These are phyloP conservation scores for Mobula hypostoma DNA, from an alignment of 2,113 vertebrate species.

Conservation along the genomic window DNA sequence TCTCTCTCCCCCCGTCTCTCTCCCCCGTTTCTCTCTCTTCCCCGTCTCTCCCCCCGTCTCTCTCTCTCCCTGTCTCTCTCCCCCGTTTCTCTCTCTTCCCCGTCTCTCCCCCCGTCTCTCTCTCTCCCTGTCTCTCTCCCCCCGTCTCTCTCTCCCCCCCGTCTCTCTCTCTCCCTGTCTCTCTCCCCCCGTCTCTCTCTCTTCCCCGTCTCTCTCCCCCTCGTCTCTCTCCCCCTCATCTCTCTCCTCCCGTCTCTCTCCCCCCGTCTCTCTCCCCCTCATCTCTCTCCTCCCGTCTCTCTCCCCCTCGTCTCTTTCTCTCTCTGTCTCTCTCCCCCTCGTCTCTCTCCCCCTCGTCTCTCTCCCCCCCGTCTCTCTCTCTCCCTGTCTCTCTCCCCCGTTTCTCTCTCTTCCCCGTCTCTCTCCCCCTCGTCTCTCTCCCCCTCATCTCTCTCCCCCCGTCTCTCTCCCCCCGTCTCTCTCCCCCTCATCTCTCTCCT, in stretches of 20 bases:
- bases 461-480: background rate
- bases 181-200: background rate
- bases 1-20: conserved; percentile 36
- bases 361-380: background rate
- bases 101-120: conserved; percentile 39
- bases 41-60: conserved; percentile 10
- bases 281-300: background rate
- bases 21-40: conserved; percentile 43
- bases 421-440: too few species aligned
- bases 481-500: too few species aligned
- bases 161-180: background rate
- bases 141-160: background rate
- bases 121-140: background rate
- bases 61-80: too few species aligned
- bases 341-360: background rate
- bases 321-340: too few species aligned
- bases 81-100: conserved; percentile 43
- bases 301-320: too few species aligned
- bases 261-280: background rate
- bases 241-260: background rate
- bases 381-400: background rate
- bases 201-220: background rate
- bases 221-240: background rate
- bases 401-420: background rate
- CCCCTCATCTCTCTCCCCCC: background rate